These are phyloP conservation scores for Branchinecta sandiegonensis DNA, from an alignment of 2,888 invertebrate genomes.

Conservation along the genomic window DNA sequence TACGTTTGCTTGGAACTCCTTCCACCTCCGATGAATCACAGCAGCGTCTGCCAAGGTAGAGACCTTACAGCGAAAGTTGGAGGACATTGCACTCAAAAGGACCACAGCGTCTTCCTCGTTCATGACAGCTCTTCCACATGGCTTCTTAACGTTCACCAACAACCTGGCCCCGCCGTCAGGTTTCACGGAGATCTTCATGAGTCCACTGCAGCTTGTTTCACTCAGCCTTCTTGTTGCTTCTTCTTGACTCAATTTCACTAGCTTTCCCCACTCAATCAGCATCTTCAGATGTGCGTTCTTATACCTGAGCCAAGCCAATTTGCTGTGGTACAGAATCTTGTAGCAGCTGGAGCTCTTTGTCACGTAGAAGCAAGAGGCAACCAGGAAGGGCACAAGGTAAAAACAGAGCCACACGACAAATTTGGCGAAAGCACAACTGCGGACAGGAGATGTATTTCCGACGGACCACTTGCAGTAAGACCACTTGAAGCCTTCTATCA, in stretches of 20 bases:
- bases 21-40: constrained; percentile 11
- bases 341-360: background rate
- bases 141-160: constrained; percentile 10
- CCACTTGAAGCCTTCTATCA: constrained; percentile 5
- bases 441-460: background rate
- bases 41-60: background rate
- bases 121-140: background rate
- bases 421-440: background rate
- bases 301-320: background rate
- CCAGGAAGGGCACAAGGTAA: background rate
- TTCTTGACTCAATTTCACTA: background rate
- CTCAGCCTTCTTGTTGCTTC: background rate
- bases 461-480: background rate
- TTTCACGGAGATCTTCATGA: background rate
- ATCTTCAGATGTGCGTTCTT: background rate
- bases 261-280: background rate
- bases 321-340: background rate
- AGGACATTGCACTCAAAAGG: background rate
- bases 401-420: constrained; percentile 1
- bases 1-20: background rate
- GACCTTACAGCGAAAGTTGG: constrained; percentile 1
- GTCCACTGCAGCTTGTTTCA: background rate
- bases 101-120: background rate
- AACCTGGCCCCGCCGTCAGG: constrained; percentile 4
- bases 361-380: background rate